Base-by-base conservation (phyloP, 2,888 invertebrate genomes). In the Ernsta delagoae region DNA sequence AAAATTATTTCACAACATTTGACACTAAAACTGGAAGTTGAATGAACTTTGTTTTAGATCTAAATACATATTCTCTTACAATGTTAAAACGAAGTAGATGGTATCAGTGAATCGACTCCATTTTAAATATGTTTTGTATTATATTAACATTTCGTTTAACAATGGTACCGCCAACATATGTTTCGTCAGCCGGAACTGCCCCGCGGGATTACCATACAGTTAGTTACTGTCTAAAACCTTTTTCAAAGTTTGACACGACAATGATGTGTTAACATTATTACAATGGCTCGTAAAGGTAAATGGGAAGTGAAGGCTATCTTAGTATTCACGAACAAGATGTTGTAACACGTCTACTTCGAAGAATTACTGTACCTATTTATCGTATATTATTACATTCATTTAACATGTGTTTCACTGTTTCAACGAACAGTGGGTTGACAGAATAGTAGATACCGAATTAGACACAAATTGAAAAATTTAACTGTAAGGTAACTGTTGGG, bases 161-260 rank as follows among this genome's bases (percentile, higher is more conserved):
- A 88, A 89, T 85, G 82, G 85, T 80, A 79, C 82, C 81, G 83
- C 78, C 85, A 82, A 90, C 89, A 90, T 83, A 79, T 91, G 92
- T 92, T 90, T 85, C 86, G 85, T 86, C 89, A 84, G 83, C 83
- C 86, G 82, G 83, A 84, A 85, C 85, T 86, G 82, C 83, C 86
- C 82, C 75, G 80, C 76, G 75, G 78, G 82, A 90, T 90, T 90
- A 88, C 79, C 90, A 91, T 90, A 89, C 84, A 84, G 86, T 87
- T 87, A 84, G 86, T 87, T 87, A 85, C 84, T 78, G 81, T 70
- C 79, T 75, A 82, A 85, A 83, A 81, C 82, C 80, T 84, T 87
- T 87, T 89, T 84, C 82, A 85, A 84, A 82, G 81, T 87, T 85
- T 88, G 87, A 90, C 89, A 88, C 85, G 85, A 91, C 90, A 89